phyloP scores from a whole-genome alignment of 2,888 invertebrate species.

The Phyllotreta striolata region DNA sequence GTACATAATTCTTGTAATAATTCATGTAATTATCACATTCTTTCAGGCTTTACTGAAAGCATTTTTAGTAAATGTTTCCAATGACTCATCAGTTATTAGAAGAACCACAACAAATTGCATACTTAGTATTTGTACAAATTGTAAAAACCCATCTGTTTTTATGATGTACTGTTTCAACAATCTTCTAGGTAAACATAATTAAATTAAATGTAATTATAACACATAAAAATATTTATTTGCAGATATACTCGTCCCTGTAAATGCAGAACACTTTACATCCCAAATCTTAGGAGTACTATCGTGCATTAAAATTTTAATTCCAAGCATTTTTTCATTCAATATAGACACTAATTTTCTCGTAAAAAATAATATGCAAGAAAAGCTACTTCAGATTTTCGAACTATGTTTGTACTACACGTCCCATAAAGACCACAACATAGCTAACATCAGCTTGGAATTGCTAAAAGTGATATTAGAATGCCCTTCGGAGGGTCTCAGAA shows the following conservation, averaged over 20 bases:
- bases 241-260: slow-evolving; percentile 57
- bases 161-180: slow-evolving; percentile 72
- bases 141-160: slow-evolving; percentile 74
- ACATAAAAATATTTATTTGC: slow-evolving; percentile 37
- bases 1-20: background rate
- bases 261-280: slow-evolving; percentile 59
- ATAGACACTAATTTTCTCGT: slow-evolving; percentile 28
- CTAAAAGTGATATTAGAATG: slow-evolving; percentile 70
- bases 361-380: slow-evolving; percentile 35
- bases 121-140: slow-evolving; percentile 80
- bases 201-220: background rate
- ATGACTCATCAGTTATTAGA: slow-evolving; percentile 75
- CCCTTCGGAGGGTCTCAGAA: slow-evolving; percentile 64
- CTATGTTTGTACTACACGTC: slow-evolving; percentile 75
- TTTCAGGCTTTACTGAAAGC: slow-evolving; percentile 71
- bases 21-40: background rate
- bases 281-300: slow-evolving; percentile 72
- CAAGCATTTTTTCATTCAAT: slow-evolving; percentile 59
- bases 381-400: slow-evolving; percentile 70
- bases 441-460: slow-evolving; percentile 86
- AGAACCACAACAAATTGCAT: slow-evolving; percentile 84
- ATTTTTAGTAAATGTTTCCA: slow-evolving; percentile 71
- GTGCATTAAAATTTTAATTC: slow-evolving; percentile 70
- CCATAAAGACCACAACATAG: slow-evolving; percentile 84
- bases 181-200: slow-evolving; percentile 64